Percentiles rank a stretch among this genome's conserved stretches.
phyloP scores from a whole-genome alignment of 2,113 vertebrate species.

The Malurus elegans region DNA sequence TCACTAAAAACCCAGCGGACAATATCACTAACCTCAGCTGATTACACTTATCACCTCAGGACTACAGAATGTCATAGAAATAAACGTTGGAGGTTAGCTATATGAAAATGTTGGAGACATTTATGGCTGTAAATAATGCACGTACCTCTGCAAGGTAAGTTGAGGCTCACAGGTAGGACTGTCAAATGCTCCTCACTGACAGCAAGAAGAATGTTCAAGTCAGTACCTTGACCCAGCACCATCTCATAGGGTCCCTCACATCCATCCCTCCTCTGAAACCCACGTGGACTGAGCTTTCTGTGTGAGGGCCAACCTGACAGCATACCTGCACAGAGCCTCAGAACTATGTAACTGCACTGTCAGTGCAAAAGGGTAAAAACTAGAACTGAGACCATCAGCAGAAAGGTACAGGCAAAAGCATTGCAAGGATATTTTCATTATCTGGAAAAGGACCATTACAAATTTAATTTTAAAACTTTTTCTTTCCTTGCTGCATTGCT shows the following conservation, averaged over 20 bases:
- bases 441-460: background rate
- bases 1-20: background rate
- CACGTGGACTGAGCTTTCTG: rapidly evolving
- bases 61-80: background rate
- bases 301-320: background rate
- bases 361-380: background rate
- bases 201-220: background rate
- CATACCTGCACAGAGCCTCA: background rate
- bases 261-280: background rate
- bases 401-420: background rate
- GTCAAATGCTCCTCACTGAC: background rate
- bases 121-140: background rate
- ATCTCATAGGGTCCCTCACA: background rate
- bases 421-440: background rate
- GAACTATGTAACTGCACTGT: background rate
- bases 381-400: background rate
- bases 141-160: background rate
- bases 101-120: background rate
- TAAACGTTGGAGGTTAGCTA: background rate
- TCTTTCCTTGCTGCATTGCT: background rate
- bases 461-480: background rate
- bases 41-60: background rate
- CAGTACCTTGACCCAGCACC: background rate
- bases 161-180: background rate
- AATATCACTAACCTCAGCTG: background rate